Conservation (phyloP, 2,797 vertebrate species). For the Sebastes minor region DNA sequence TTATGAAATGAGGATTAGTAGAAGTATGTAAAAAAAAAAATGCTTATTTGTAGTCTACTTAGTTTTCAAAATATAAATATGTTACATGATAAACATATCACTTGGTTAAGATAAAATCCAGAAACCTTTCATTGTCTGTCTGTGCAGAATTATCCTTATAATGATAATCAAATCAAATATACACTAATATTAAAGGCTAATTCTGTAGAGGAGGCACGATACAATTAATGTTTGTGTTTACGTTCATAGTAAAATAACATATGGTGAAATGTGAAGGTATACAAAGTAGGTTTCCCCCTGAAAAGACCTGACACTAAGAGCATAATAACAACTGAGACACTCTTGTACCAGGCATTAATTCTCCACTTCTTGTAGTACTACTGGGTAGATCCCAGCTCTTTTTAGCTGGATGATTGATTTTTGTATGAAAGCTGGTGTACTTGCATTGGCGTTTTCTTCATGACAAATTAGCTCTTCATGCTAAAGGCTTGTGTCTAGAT, state of each 20-base stretch:
- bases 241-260: not conserved
- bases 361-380: not conserved
- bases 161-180: not conserved
- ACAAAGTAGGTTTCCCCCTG: not conserved
- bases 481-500: conserved; percentile 27
- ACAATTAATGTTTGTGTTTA: not conserved
- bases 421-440: not conserved
- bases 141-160: not conserved
- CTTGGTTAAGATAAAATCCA: too few relatives aligned
- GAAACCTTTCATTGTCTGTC: not conserved
- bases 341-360: not conserved
- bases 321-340: not conserved
- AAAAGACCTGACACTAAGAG: not conserved
- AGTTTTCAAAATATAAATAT: not conserved
- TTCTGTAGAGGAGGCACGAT: not conserved
- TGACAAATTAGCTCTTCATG: not conserved
- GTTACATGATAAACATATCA: not conserved
- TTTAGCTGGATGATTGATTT: not conserved
- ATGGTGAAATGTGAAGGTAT: not conserved
- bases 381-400: not conserved
- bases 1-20: not conserved
- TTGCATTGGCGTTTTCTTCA: not conserved
- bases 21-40: not conserved
- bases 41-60: not conserved
- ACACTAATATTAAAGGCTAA: not conserved